Conservation (phyloP, 2,797 vertebrate genomes). For the Xenops minutus region DNA sequence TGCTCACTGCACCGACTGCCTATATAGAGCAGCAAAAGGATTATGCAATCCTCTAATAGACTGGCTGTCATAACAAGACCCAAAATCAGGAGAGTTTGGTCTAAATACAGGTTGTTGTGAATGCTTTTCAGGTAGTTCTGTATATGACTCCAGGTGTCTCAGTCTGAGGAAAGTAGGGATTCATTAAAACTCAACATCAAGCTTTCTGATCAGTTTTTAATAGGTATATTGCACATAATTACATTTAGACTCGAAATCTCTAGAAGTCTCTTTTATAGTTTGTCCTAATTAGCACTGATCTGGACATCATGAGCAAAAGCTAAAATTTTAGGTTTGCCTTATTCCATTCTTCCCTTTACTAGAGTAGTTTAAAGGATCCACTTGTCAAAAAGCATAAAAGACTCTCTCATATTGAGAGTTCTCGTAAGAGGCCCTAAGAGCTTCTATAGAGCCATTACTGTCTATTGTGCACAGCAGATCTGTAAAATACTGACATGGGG, state of each 20-base stretch:
- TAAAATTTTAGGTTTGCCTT: constrained; percentile 23
- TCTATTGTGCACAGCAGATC: constrained; percentile 17
- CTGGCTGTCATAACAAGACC: neutral
- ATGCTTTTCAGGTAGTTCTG: neutral
- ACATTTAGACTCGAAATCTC: constrained; percentile 5
- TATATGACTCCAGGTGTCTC: neutral
- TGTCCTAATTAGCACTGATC: constrained; percentile 32
- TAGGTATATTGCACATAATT: constrained; percentile 6
- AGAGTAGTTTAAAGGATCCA: constrained; percentile 48
- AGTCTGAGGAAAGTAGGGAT: neutral
- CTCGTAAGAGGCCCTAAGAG: constrained; percentile 37
- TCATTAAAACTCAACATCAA: constrained; percentile 3
- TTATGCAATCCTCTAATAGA: constrained; percentile 29
- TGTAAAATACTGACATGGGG: constrained; percentile 4
- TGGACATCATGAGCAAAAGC: constrained; percentile 13
- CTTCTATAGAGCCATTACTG: neutral
- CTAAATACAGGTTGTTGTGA: constrained; percentile 28
- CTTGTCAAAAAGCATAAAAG: constrained; percentile 57
- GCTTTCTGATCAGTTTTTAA: neutral
- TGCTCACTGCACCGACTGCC: neutral
- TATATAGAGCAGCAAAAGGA: constrained; percentile 18
- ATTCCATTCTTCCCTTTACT: constrained; percentile 18
- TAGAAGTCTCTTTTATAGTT: neutral
- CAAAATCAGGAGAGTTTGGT: neutral
- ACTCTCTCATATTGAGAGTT: constrained; percentile 35